Percentiles rank a stretch among this genome's conserved stretches.
These are phyloP conservation scores for Aporophyla lueneburgensis DNA, from an alignment of 2,888 invertebrate genomes.

Conservation along the genomic window DNA sequence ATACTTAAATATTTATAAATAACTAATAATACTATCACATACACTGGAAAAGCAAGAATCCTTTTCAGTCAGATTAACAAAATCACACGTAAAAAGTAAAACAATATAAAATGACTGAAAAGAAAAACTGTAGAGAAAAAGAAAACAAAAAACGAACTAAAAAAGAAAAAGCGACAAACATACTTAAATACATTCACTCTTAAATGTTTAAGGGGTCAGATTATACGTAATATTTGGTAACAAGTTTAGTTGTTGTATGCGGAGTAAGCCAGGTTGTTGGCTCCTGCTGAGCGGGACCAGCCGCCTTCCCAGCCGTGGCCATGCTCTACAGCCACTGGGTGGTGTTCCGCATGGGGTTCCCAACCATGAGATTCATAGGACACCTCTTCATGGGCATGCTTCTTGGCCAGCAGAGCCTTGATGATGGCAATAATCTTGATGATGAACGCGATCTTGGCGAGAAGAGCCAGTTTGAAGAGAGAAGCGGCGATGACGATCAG, in stretches of 20 bases:
- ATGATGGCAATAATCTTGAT: conserved; percentile 83
- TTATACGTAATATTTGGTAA: conserved; percentile 71
- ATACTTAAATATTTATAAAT: conserved; percentile 55
- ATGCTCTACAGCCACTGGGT: conserved; percentile 76
- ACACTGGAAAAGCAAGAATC: conserved; percentile 71
- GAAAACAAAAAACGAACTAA: conserved; percentile 39
- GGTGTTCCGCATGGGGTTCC: conserved; percentile 77
- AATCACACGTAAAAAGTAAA: conserved; percentile 58
- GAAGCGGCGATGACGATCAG: conserved; percentile 93
- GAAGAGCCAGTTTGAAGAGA: conserved; percentile 93
- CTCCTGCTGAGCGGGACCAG: conserved; percentile 84
- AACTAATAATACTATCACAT: conserved; percentile 67
- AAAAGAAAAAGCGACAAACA: conserved; percentile 56
- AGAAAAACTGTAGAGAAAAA: conserved; percentile 72
- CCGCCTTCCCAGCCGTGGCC: conserved; percentile 83
- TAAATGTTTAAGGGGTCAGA: conserved; percentile 43
- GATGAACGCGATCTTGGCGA: conserved; percentile 94
- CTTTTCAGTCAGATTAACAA: conserved; percentile 84
- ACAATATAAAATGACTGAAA: conserved; percentile 81
- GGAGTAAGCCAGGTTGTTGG: conserved; percentile 83
- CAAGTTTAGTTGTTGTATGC: conserved; percentile 79
- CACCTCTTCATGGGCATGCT: conserved; percentile 77
- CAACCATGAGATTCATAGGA: conserved; percentile 75
- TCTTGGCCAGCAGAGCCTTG: conserved; percentile 85
- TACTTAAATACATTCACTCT: conserved; percentile 77